These are phyloP conservation scores for Sweltsa coloradensis DNA, from an alignment of 1,140 invertebrate genomes.

Conservation along the genomic window DNA sequence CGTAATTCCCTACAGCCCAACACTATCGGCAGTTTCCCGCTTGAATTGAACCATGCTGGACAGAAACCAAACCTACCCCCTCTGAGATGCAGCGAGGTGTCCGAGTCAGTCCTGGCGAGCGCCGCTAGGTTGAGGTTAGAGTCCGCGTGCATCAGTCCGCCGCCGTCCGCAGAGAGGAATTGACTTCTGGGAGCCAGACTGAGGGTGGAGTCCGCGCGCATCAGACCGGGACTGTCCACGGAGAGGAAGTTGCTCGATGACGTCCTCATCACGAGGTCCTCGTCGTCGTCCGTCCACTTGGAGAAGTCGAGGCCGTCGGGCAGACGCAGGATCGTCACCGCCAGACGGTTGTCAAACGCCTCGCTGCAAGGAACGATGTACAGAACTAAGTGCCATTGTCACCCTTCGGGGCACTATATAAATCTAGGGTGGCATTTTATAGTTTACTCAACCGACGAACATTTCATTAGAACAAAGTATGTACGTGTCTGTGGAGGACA, in stretches of 20 bases:
- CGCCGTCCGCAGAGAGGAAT: conserved; percentile 3
- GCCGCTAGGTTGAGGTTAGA: conserved; percentile 45
- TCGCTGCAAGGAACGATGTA: conserved; percentile 68
- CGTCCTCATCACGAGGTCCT: neutral
- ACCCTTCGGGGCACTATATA: too few species aligned
- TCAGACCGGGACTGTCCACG: conserved; percentile 26
- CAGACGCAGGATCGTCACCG: conserved; percentile 76
- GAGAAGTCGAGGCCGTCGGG: conserved; percentile 71
- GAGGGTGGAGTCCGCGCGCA: conserved; percentile 53
- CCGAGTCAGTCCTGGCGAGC: conserved; percentile 16
- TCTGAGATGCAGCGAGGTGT: conserved; percentile 10
- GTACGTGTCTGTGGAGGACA: too few species aligned
- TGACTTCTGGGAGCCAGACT: conserved; percentile 31
- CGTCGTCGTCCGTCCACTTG: conserved; percentile 27
- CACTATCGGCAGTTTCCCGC: too few species aligned
- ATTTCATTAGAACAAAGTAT: too few species aligned
- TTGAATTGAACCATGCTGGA: too few species aligned
- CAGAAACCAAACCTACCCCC: conserved; percentile 1
- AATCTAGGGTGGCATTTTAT: too few species aligned
- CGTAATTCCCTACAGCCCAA: too few species aligned
- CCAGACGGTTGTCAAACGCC: conserved; percentile 81
- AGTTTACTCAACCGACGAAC: too few species aligned
- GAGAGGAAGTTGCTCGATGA: conserved; percentile 30
- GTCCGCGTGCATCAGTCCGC: conserved; percentile 45
- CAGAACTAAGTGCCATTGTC: conserved; percentile 6